Conservation (phyloP, 1,140 invertebrate genomes). For the Ephestia elutella region DNA sequence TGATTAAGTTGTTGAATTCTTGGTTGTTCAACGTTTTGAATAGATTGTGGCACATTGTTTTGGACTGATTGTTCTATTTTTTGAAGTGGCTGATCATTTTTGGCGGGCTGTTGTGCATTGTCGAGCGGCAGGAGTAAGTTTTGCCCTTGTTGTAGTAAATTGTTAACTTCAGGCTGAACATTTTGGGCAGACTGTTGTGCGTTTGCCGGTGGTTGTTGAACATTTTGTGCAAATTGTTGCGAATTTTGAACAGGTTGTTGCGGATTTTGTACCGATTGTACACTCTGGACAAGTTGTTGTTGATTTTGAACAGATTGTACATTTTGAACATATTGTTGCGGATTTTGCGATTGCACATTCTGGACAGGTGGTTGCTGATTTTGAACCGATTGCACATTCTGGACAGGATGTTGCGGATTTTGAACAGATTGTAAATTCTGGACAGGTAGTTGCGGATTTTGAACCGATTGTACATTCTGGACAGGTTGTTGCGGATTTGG, state of each 20-base stretch:
- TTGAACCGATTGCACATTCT: too few species aligned
- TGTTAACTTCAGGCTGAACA: neutral
- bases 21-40: neutral
- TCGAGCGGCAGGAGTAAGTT: neutral
- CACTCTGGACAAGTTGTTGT: neutral
- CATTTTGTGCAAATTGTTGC: neutral
- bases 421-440: neutral
- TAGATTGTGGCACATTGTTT: neutral
- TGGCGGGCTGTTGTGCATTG: neutral
- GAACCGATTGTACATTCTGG: too few species aligned
- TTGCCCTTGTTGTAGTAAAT: neutral
- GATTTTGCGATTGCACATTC: neutral
- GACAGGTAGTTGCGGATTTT: neutral
- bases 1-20: neutral
- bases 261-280: too few species aligned
- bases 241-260: too few species aligned
- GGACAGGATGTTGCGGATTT: neutral
- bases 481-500: neutral
- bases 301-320: neutral
- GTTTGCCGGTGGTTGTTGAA: neutral
- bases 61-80: neutral
- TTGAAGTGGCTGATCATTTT: neutral
- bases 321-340: neutral
- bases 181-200: neutral
- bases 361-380: neutral